phyloP scores from a whole-genome alignment of 2,888 invertebrate genomes.

The Cantharis rustica region DNA sequence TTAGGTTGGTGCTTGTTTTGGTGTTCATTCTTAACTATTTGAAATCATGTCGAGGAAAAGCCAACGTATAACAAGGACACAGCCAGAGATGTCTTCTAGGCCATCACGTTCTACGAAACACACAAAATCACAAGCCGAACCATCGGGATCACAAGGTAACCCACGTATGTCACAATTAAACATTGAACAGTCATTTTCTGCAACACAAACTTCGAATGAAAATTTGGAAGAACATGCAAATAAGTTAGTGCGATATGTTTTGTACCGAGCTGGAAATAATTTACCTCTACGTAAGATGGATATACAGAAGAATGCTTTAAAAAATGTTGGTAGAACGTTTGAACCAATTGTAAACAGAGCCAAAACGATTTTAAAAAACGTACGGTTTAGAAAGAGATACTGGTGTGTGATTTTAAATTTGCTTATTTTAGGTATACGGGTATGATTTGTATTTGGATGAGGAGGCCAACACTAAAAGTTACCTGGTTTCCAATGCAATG shows the following conservation, averaged over 20 bases:
- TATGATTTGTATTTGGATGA: constrained; percentile 19
- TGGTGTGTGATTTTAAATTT: neutral
- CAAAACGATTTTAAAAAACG: constrained; percentile 13
- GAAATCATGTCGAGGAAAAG: neutral
- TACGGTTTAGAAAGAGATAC: neutral
- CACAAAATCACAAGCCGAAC: neutral
- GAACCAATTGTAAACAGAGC: constrained; percentile 9
- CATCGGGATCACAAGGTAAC: neutral
- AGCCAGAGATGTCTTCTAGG: neutral
- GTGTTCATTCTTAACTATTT: neutral
- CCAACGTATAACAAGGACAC: neutral
- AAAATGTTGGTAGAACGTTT: constrained; percentile 10
- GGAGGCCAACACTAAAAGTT: constrained; percentile 4
- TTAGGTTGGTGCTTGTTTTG: no score
- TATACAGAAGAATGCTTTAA: constrained; percentile 15
- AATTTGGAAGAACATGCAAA: constrained; percentile 14
- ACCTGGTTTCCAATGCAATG: constrained; percentile 15
- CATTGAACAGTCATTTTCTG: constrained; percentile 1
- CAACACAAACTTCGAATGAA: neutral
- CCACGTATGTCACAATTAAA: neutral
- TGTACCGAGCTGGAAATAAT: constrained; percentile 18
- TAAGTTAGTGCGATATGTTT: constrained; percentile 16
- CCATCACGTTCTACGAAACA: neutral
- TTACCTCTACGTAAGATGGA: constrained; percentile 22
- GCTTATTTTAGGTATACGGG: constrained; percentile 18